Evolutionary conservation across 2,888 invertebrate species (phyloP), one percentile per base, ranked within the genome.

Genomic region (Leptopilina myrica): DNA sequence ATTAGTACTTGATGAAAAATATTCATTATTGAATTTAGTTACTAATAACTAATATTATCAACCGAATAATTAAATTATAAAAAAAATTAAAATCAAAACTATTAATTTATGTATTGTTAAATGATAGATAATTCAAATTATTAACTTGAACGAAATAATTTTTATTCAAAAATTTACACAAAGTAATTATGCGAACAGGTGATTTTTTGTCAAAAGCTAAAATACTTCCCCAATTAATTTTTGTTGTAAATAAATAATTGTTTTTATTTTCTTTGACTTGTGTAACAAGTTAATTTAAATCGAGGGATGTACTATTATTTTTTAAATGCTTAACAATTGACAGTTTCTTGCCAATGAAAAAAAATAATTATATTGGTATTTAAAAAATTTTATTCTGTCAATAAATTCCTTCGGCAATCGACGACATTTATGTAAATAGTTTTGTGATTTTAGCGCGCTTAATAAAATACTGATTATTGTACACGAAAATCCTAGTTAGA

Each of bases 231-330:
- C 33, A 6, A 49, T 12, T 56, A 73, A 40, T 56, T 33, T 12
- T 6, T 4, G 9, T 49, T 49, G 11, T 4, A 49, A 49, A 49
- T 49, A 49, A 46, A 49, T 49, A 33, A 73, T 53, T 73, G 56
- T 73, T 73, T 56, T 33, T 73, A 73, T 73, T 56, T 73, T 73
- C 73, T 53, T 73, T 56, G n/a, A 8, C 33, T 56, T 56, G 26
- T 73, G n/a, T n/a, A 62, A 59, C 26, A 49, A 20, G 20, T 49
- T 49, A 46, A 53, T 73, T 26, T 56, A 0, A n/a, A 73, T 43
- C 53, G 14, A 56, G 20, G 20, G 62, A 62, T 20, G 33, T 73
- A 14, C 12, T 8, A 33, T 59, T 43, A 43, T 14, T 33, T 33
- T 66, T 66, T 73, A 15, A 73, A 56, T 26, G 56, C 56, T 73